A percentile compares a stretch with the other conserved stretches of the same genome.
phyloP scores from a whole-genome alignment of 2,797 vertebrate genomes.

The Chromis chromis region DNA sequence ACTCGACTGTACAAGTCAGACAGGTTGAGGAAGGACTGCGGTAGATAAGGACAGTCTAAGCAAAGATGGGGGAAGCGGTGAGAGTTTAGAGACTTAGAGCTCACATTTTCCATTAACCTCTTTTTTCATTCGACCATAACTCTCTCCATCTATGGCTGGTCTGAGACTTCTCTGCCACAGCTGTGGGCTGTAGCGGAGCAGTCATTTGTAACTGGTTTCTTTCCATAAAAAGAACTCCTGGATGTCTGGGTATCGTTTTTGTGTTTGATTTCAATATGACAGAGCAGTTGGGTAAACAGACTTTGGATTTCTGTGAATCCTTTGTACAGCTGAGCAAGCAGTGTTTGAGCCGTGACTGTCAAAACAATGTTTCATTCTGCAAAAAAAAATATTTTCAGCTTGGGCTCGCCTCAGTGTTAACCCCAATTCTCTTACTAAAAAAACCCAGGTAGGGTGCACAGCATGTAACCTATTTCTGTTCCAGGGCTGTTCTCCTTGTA shows the following conservation, averaged over 20 bases:
- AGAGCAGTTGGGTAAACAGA: conserved; percentile 75
- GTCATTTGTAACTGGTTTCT: conserved; percentile 62
- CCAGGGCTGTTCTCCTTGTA: conserved; percentile 51
- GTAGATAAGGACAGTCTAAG: conserved; percentile 44
- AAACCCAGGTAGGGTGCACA: conserved; percentile 30
- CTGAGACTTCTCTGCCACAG: conserved; percentile 51
- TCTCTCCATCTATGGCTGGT: conserved; percentile 75
- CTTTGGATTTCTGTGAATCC: conserved; percentile 64
- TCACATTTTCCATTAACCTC: conserved; percentile 79
- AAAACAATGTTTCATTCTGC: conserved; percentile 65
- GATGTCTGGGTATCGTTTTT: conserved; percentile 59
- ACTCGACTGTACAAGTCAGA: conserved; percentile 33
- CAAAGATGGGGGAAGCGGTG: conserved; percentile 38
- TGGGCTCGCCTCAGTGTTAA: conserved; percentile 38
- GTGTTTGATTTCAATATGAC: conserved; percentile 78
- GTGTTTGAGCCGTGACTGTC: conserved; percentile 64
- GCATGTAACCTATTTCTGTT: conserved; percentile 56
- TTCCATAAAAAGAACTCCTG: conserved; percentile 74
- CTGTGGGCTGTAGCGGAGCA: conserved; percentile 50
- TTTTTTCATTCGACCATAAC: conserved; percentile 64
- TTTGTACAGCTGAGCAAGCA: conserved; percentile 77
- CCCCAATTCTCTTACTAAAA: conserved; percentile 24
- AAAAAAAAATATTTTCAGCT: conserved; percentile 23
- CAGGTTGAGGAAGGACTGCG: conserved; percentile 18
- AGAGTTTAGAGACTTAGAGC: conserved; percentile 62